Evolutionary conservation across 1,140 invertebrate species (phyloP).

Genomic region (Adelges cooleyi): DNA sequence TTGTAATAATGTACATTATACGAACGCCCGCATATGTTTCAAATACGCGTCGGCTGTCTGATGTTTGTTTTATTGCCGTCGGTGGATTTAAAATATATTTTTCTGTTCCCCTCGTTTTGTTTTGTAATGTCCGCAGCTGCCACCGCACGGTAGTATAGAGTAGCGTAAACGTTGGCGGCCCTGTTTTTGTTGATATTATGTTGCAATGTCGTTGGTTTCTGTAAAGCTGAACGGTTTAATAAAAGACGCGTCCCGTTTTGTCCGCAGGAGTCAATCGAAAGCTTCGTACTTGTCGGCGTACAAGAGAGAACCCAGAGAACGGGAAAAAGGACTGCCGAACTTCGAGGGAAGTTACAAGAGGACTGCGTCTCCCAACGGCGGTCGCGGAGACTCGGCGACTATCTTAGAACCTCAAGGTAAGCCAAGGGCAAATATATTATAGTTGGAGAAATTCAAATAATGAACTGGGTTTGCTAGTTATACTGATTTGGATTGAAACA

Average conservation of each 20-base stretch:
- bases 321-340: constrained; percentile 48
- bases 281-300: constrained; percentile 54
- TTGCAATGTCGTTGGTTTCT: not conserved
- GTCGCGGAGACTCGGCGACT: not conserved
- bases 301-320: constrained; percentile 42
- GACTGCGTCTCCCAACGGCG: constrained; percentile 56
- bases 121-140: no score
- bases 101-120: no score
- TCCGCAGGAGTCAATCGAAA: constrained; percentile 61
- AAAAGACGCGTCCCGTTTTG: not conserved
- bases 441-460: no score
- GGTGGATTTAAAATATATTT: no score
- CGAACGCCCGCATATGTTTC: no score
- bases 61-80: no score
- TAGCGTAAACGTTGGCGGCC: not conserved
- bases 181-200: constrained; percentile 5
- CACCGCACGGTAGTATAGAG: no score
- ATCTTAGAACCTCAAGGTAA: constrained; percentile 6
- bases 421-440: no score
- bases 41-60: no score
- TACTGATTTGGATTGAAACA: no score
- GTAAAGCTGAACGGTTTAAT: not conserved
- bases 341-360: constrained; percentile 63
- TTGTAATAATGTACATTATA: no score
- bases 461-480: no score